These are phyloP conservation scores for Priocnemis perturbator DNA, from an alignment of 2,888 invertebrate species.

Conservation along the genomic window DNA sequence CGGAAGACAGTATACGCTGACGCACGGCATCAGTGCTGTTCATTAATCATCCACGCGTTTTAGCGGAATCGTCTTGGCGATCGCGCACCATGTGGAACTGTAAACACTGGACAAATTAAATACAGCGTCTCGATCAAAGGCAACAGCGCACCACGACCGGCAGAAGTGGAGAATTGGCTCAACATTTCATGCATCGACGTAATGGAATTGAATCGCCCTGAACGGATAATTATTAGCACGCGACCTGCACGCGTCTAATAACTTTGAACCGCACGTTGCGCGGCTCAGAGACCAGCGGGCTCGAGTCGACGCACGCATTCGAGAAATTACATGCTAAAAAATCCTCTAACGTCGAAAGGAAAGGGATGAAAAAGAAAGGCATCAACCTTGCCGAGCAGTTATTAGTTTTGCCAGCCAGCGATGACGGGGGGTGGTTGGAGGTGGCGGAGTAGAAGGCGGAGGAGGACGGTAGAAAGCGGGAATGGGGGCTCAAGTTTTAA, in stretches of 20 bases:
- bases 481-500: constrained; percentile 54
- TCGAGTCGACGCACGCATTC: too few relatives aligned
- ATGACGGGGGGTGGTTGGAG: constrained; percentile 2
- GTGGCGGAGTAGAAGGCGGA: constrained; percentile 7
- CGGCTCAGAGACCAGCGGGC: too few relatives aligned
- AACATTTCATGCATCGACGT: too few relatives aligned
- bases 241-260: too few relatives aligned
- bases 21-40: background rate
- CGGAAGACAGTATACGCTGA: background rate
- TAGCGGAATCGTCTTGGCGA: constrained; percentile 38
- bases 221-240: too few relatives aligned
- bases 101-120: background rate
- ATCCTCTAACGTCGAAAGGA: constrained; percentile 53
- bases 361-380: constrained; percentile 32
- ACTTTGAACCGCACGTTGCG: too few relatives aligned
- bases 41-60: constrained; percentile 54
- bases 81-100: constrained; percentile 14
- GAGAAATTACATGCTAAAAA: constrained; percentile 51
- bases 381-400: constrained; percentile 54
- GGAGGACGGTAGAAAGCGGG: constrained; percentile 1
- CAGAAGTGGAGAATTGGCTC: background rate
- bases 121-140: background rate
- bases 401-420: constrained; percentile 58
- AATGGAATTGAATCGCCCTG: too few relatives aligned
- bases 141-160: too few relatives aligned